Evolutionary conservation across 2,797 vertebrate genomes (phyloP).

Genomic region (Arrhamphus sclerolepis): DNA sequence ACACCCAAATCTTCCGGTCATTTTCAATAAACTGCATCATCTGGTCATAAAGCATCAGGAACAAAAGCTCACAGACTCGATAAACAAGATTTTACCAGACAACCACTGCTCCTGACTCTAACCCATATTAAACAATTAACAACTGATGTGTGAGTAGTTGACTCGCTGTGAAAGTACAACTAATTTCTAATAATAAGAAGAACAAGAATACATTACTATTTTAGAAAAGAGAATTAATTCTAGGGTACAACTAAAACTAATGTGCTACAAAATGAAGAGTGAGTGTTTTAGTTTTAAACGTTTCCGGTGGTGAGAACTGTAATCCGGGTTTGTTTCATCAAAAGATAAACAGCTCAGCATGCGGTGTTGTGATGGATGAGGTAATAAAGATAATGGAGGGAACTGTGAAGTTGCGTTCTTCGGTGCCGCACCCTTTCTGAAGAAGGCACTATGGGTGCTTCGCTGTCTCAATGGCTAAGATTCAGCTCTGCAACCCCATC

Average conservation of each 20-base stretch:
- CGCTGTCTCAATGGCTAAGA: constrained; percentile 55
- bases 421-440: constrained; percentile 74
- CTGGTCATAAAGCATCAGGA: constrained; percentile 30
- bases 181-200: constrained; percentile 28
- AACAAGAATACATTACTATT: constrained; percentile 32
- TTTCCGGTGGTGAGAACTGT: constrained; percentile 42
- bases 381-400: constrained; percentile 70
- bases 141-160: constrained; percentile 26
- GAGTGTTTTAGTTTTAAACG: constrained; percentile 26
- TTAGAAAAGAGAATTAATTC: constrained; percentile 34
- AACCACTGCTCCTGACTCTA: constrained; percentile 35
- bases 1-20: constrained; percentile 37
- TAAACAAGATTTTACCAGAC: constrained; percentile 33
- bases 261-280: constrained; percentile 51
- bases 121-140: constrained; percentile 49
- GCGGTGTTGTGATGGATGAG: constrained; percentile 57
- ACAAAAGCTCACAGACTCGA: constrained; percentile 42
- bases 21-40: constrained; percentile 38
- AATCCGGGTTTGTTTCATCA: constrained; percentile 37
- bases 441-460: constrained; percentile 86
- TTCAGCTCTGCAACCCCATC: constrained; percentile 35
- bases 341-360: constrained; percentile 61
- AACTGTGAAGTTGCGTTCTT: constrained; percentile 59
- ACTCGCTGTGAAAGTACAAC: constrained; percentile 39
- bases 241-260: constrained; percentile 61